Evolutionary conservation across 2,797 vertebrate species (phyloP), one percentile per base, ranked within the genome.

Genomic region (Bovichtus variegatus): DNA sequence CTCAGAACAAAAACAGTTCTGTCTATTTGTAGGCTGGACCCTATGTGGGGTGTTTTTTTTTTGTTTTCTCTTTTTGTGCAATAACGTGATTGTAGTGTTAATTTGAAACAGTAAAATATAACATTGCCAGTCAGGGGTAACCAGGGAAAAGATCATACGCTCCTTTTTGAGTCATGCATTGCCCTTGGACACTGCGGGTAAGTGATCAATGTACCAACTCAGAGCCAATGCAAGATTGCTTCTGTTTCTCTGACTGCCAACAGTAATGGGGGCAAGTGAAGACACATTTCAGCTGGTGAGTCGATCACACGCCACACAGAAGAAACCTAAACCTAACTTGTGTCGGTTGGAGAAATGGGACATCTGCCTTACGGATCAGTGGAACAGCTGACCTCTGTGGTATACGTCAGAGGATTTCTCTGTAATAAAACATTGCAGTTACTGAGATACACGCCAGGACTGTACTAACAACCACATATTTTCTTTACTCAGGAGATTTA

Each of bases 41-140:
- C 25, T 12, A 34, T 76, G 60, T 63, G 23, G 66, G 73, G 68
- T 65, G 65, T 76, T 10, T 3, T 18, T 36, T 47, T 44, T 15
- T 58, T 83, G 50, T 80, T 78, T 87, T 81, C 41, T 67, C 46
- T 78, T 86, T 76, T 64, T 75, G 61, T 80, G 66, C 66, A 76
- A 77, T 81, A 89, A 85, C 25, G 46, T 70, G 57, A 92, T 79
- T 76, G 69, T 81, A 25, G 69, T 62, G 76, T 76, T 88, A 81
- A 92, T 90, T 57, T 76, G 43, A 90, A 90, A 89, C 89, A 89
- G 85, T 80, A 69, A 85, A 71, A 79, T 61, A 81, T 78, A 66
- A 74, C 54, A 77, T 57, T 77, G 77, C 80, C 67, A 78, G 79
- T 75, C 62, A 74, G 80, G 72, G 74, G 73, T 82, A 87, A 79